A percentile compares a stretch with the other conserved stretches of the same genome.
phyloP scores from a whole-genome alignment of 1,140 invertebrate species.

The Lordiphosa collinella region DNA sequence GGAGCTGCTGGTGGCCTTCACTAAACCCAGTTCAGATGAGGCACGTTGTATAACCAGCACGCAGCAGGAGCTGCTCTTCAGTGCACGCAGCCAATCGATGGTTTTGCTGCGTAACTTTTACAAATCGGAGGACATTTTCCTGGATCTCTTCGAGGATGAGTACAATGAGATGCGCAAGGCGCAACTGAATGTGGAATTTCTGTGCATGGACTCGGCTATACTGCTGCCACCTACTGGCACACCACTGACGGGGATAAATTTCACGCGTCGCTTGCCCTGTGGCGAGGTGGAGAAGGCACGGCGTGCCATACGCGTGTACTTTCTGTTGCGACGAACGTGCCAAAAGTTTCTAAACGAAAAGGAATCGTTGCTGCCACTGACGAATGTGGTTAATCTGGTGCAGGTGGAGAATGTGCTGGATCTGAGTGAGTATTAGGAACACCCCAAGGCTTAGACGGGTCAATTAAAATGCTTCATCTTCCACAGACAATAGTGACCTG shows the following conservation, averaged over 20 bases:
- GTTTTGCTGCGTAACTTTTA: conserved; percentile 94
- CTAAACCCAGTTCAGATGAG: conserved; percentile 80
- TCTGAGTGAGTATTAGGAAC: conserved; percentile 86
- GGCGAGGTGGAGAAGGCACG: conserved; percentile 97
- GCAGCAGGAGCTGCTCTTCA: conserved; percentile 81
- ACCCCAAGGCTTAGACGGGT: too few relatives aligned
- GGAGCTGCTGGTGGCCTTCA: conserved; percentile 85
- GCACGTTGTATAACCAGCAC: conserved; percentile 79
- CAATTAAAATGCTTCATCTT: conserved; percentile 23
- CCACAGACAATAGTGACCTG: conserved; percentile 96
- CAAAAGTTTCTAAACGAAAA: conserved; percentile 89
- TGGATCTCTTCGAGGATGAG: conserved; percentile 99
- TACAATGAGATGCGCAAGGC: conserved; percentile 93
- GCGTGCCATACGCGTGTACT: conserved; percentile 96
- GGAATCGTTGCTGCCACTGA: conserved; percentile 95
- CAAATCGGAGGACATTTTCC: conserved; percentile 98
- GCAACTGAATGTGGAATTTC: conserved; percentile 93
- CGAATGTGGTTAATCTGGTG: conserved; percentile 92
- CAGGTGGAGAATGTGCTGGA: conserved; percentile 95
- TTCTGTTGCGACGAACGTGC: conserved; percentile 92
- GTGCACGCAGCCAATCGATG: conserved; percentile 91
- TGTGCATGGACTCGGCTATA: conserved; percentile 98
- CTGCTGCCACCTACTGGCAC: conserved; percentile 97
- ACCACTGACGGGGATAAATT: conserved; percentile 97
- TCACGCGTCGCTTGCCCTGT: conserved; percentile 96